Conservation (phyloP, 2,113 vertebrate species). For the Megalops atlanticus region DNA sequence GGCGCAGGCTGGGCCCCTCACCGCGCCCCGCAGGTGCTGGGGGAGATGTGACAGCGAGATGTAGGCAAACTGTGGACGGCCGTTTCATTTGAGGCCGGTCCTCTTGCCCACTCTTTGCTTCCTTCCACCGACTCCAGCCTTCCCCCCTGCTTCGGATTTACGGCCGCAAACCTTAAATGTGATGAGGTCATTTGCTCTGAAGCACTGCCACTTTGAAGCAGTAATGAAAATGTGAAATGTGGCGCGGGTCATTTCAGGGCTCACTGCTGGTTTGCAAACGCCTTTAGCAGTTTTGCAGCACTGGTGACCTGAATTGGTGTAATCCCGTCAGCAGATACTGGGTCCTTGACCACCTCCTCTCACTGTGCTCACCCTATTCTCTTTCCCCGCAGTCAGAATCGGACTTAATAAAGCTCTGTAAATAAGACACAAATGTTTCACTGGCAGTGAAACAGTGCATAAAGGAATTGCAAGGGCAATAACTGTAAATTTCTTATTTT, state of each 20-base stretch:
- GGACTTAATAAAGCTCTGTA: neutral
- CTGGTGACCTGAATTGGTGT: neutral
- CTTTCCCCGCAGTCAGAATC: neutral
- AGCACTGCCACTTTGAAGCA: neutral
- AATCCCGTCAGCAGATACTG: neutral
- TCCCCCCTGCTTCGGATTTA: neutral
- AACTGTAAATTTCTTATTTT: neutral
- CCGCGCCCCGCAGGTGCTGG: too few species aligned
- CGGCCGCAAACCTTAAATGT: neutral
- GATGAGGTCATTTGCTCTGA: conserved; percentile 13
- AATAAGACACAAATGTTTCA: neutral
- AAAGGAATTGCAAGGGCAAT: neutral
- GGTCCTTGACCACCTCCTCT: neutral
- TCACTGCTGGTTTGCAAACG: neutral
- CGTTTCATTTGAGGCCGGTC: too few species aligned
- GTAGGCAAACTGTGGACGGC: too few species aligned
- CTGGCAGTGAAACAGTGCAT: neutral
- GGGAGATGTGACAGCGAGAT: too few species aligned
- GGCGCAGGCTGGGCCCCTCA: too few species aligned
- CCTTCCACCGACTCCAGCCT: too few species aligned
- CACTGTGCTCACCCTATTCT: neutral
- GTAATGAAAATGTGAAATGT: neutral
- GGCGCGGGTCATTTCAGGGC: neutral
- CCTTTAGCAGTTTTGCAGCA: neutral
- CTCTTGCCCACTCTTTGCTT: too few species aligned